Evolutionary conservation across 2,113 vertebrate genomes (phyloP), one percentile per base, ranked within the genome.

Genomic region (Triplophysa rosa): DNA sequence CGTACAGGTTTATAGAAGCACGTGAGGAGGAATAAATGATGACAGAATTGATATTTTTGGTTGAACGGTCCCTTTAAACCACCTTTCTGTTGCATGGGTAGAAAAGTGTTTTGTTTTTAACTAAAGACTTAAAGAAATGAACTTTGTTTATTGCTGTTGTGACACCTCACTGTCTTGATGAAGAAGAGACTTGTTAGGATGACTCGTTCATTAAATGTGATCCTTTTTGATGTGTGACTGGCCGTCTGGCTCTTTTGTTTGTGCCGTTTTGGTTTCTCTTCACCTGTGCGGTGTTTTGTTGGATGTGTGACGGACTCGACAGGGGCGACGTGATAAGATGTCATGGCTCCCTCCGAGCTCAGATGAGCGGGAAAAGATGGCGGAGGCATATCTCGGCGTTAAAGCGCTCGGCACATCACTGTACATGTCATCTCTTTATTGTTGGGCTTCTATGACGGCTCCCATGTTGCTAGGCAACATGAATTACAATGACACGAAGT

Each of bases 381-480:
- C 79, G 79, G 80, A 84, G 79, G 64, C 76, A 67, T 73, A 80
- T 81, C 78, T 73, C 58, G 23, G 71, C 77, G 74, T 79, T 74
- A 80, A 69, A 78, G 80, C 74, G 42, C 62, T 47, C 62, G 0
- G 72, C 83, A 78, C 79, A 82, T 84, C 83, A 84, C 83, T 80
- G 84, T 85, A 79, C 79, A 81, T 85, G 79, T 83, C 79, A 79
- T 83, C 84, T 77, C 80, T 77, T 83, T 81, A 85, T 85, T 83
- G 81, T 83, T 81, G 79, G 79, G 79, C 82, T 80, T 78, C 84
- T 83, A 85, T 83, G 84, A 85, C 82, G 70, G 83, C 79, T 81
- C 77, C 84, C 67, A 58, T 54, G 84, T 85, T 85, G 81, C 84
- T 78, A 83, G 84, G 84, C 84, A 85, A 85, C 84, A 85, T 83